Evolutionary conservation across 1,140 invertebrate genomes (phyloP).

Genomic region (Proctacanthus coquilletti): DNA sequence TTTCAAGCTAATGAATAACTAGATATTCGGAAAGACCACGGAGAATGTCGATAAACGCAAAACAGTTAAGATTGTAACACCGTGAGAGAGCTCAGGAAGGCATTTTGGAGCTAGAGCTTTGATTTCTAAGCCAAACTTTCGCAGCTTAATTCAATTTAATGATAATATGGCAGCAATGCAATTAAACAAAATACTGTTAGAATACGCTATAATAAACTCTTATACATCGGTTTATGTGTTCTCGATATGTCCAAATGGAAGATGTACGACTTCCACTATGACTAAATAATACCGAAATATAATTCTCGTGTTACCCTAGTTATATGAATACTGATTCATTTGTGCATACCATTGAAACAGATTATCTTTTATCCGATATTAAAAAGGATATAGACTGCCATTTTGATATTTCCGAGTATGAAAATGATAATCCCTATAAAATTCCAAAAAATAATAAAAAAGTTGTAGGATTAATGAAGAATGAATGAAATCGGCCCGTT

Average conservation of each 20-base stretch:
- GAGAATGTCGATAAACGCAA: slow-evolving; percentile 32
- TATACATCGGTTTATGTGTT: slow-evolving; percentile 28
- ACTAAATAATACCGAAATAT: slow-evolving; percentile 17
- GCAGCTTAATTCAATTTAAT: slow-evolving; percentile 19
- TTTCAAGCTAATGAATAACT: slow-evolving; percentile 35
- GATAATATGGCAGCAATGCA: slow-evolving; percentile 25
- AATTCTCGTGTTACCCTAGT: slow-evolving; percentile 15
- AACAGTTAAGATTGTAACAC: slow-evolving; percentile 25
- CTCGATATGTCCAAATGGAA: slow-evolving; percentile 28
- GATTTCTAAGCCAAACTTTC: slow-evolving; percentile 28
- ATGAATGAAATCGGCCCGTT: slow-evolving; percentile 16
- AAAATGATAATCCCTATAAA: no score
- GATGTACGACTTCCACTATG: slow-evolving; percentile 25
- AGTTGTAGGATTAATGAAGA: slow-evolving; percentile 15
- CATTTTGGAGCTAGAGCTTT: slow-evolving; percentile 17
- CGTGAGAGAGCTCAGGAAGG: slow-evolving; percentile 20
- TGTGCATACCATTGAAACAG: slow-evolving; percentile 23
- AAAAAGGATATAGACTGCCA: slow-evolving; percentile 10
- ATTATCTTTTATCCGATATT: slow-evolving; percentile 30
- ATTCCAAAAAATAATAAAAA: slow-evolving; percentile 21
- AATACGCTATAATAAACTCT: slow-evolving; percentile 26
- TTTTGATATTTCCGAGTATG: slow-evolving; percentile 24
- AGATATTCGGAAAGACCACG: slow-evolving; percentile 33
- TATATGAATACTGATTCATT: slow-evolving; percentile 33
- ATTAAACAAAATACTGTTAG: slow-evolving; percentile 18